Base-by-base conservation (phyloP, 1,140 invertebrate genomes). In the Chironomus striatipennis region DNA sequence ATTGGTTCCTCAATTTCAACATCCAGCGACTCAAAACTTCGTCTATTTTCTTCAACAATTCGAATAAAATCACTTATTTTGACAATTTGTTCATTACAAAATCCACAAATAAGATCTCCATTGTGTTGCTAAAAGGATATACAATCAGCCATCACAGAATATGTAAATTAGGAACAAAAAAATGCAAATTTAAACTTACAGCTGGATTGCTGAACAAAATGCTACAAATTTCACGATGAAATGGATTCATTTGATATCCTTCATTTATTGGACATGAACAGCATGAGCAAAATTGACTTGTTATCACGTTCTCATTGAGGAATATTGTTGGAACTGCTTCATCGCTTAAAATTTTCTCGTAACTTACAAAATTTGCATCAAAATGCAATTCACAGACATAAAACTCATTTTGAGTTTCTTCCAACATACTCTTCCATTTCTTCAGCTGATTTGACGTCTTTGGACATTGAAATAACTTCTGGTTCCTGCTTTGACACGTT, bases 321-420 rank as follows among this genome's bases (percentile, higher is more conserved):
- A 57, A n/a, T 5, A 57, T 12, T 5, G 12, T 57, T 15, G 47
- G 47, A 15, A 57, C 12, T 5, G 47, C 47, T n/a, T 12, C 12
- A 57, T 57, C 47, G 12, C n/a, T 57, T 57, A 57, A 57, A 12
- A 57, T 10, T 57, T 57, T 57, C 15, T 57, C 47, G 12, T 57
- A 57, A 15, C 5, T 57, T 15, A 57, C 1, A 57, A 12, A 57
- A 15, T 57, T 57, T 57, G 12, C 47, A 57, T 57, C 47, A 57
- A 57, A 57, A 57, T 57, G 47, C n/a, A 57, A 57, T 57, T 57
- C 47, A 57, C 47, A 57, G n/a, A 57, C n/a, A n/a, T n/a, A 57
- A 57, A 57, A 57, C 12, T 57, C 47, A 12, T 57, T 57, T 57
- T 57, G 12, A 57, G 8, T 57, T 1, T 5, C n/a, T 57, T n/a